Conservation (phyloP, 1,140 invertebrate species). For the Pogonomyrmex barbatus region DNA sequence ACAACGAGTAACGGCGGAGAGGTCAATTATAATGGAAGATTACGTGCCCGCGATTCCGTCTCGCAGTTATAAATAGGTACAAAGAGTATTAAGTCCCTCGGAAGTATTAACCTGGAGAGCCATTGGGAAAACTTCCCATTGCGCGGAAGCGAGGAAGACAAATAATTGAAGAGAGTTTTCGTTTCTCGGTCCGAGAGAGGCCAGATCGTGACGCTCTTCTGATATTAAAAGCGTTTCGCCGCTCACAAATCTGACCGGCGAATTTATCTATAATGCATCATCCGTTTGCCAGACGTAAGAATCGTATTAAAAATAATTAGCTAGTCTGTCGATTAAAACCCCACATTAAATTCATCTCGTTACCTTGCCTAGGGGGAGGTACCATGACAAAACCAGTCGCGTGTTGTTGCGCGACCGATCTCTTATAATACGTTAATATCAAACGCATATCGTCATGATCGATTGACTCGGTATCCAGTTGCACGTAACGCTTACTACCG, state of each 20-base stretch:
- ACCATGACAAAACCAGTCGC: not conserved
- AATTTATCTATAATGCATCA: constrained; percentile 36
- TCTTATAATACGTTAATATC: constrained; percentile 32
- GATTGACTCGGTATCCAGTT: constrained; percentile 31
- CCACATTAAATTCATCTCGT: not conserved
- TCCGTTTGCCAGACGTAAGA: not conserved
- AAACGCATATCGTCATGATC: constrained; percentile 26
- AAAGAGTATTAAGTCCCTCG: constrained; percentile 73
- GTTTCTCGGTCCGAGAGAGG: constrained; percentile 34
- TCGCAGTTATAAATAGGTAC: constrained; percentile 70
- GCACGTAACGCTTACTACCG: constrained; percentile 27
- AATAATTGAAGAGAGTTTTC: constrained; percentile 71
- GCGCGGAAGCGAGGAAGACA: constrained; percentile 63
- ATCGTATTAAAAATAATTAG: constrained; percentile 23
- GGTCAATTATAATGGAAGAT: constrained; percentile 76
- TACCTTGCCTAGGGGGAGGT: not conserved
- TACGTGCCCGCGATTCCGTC: constrained; percentile 68
- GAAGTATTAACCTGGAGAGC: constrained; percentile 72
- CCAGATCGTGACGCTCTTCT: constrained; percentile 27
- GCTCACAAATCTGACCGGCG: constrained; percentile 14
- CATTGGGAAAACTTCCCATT: constrained; percentile 69
- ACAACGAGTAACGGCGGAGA: constrained; percentile 63
- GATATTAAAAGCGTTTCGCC: constrained; percentile 46
- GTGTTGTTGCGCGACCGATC: not conserved
- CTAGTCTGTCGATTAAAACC: not conserved